Percentiles rank a stretch among this genome's conserved stretches.
Evolutionary conservation across 2,797 vertebrate genomes (phyloP).

Genomic region (Benthosema pterotum): DNA sequence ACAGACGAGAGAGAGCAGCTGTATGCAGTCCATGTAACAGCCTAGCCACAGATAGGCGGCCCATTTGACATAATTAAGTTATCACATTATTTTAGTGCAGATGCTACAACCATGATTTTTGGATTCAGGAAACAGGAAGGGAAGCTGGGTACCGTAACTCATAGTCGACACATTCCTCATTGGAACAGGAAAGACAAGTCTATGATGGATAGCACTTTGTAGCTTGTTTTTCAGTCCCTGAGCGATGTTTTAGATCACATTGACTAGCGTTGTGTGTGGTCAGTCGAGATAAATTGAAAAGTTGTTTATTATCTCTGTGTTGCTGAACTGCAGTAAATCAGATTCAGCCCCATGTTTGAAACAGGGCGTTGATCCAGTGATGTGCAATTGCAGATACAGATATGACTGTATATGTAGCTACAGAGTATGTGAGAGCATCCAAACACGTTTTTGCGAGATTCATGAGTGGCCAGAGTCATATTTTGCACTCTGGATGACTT

Average conservation of each 20-base stretch:
- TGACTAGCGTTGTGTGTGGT: background rate
- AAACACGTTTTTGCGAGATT: background rate
- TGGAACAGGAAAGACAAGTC: slow-evolving; percentile 28
- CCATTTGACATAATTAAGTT: too few species aligned
- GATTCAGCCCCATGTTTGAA: background rate
- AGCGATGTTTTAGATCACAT: background rate
- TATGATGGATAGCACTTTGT: background rate
- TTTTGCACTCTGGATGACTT: slow-evolving; percentile 14
- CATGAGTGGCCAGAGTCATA: slow-evolving; percentile 15
- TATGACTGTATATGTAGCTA: background rate
- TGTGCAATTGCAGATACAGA: background rate
- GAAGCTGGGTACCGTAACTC: background rate
- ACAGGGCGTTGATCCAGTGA: too few species aligned
- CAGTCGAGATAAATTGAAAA: background rate
- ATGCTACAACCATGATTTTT: background rate
- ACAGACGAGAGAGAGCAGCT: too few species aligned
- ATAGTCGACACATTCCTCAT: slow-evolving; percentile 47
- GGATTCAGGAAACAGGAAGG: slow-evolving; percentile 5
- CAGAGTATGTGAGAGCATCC: slow-evolving; percentile 2
- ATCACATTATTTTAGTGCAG: too few species aligned
- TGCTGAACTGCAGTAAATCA: background rate
- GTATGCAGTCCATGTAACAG: too few species aligned
- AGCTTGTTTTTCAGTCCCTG: background rate
- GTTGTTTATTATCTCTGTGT: accelerated
- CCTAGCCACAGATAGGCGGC: too few species aligned